Base-by-base conservation (phyloP, 2,888 invertebrate genomes). In the Clistopyga incitator region DNA sequence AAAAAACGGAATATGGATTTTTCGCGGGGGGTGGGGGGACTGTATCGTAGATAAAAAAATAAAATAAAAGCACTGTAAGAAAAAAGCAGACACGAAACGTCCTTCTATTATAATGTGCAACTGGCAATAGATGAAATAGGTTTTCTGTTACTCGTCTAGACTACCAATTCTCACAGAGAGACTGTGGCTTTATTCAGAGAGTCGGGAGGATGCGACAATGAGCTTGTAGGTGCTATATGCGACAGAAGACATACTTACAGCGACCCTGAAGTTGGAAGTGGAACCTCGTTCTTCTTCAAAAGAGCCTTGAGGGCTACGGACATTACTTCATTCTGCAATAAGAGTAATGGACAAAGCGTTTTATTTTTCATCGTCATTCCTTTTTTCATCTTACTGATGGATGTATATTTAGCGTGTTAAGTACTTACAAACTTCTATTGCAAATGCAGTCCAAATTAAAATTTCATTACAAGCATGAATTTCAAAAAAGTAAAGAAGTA, bases 311-410 rank as follows among this genome's bases (percentile, higher is more conserved):
- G 84, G 72, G 93, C 93, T 70, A 89, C 87, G 75, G 89, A 88
- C 71, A 92, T 88, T 81, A 90, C 92, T 87, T 92, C 92, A 83
- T 92, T 92, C 92, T 93, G 90, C 47, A 90, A 91, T 75, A 80
- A 87, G 84, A 88, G 84, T 54, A 85, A 85, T 68, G 15, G 25
- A 81, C 50, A 25, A 78, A 25, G 64, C 23, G 18, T n/a, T 23
- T 38, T 50, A 38, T 38, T 38, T 50, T 15, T 50, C 34, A 38
- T 34, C 8, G 20, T 38, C 64, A 38, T 23, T 64, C 20, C 6
- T 52, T 20, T 34, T 10, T 38, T 2, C 18, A 34, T 29, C 50
- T 59, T 25, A 18, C 18, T 72, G 29, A 59, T 59, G 45, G n/a
- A n/a, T 45, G 45, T 23, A 45, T 13, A 61, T 38, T n/a, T 18